A percentile compares a stretch with the other conserved stretches of the same genome.
phyloP scores from a whole-genome alignment of 1,140 invertebrate genomes.

The Apis mellifera region DNA sequence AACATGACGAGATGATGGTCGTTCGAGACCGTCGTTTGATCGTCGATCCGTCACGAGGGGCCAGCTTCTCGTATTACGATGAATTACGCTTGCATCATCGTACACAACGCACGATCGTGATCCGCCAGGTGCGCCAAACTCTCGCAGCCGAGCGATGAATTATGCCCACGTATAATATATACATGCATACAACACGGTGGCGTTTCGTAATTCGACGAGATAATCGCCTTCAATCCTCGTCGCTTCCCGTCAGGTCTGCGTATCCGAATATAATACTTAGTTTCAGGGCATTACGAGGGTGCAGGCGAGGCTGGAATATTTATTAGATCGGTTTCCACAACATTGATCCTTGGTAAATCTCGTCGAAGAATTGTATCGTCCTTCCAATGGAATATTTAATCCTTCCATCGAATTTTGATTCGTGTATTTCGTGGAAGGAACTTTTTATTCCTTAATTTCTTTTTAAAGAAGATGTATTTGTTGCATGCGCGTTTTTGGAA shows the following conservation, averaged over 20 bases:
- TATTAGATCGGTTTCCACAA: too few relatives aligned
- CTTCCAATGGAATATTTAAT: too few relatives aligned
- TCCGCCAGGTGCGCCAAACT: slow-evolving; percentile 3
- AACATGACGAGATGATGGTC: background rate
- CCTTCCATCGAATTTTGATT: too few relatives aligned
- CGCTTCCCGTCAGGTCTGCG: background rate
- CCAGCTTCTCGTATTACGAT: slow-evolving; percentile 5
- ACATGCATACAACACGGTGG: background rate
- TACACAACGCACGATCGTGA: background rate
- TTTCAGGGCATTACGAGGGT: background rate
- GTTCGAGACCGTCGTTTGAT: background rate
- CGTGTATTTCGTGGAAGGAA: too few relatives aligned
- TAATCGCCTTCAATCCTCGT: background rate
- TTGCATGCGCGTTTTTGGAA: too few relatives aligned
- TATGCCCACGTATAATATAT: background rate
- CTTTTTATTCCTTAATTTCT: too few relatives aligned
- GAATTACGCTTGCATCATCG: slow-evolving; percentile 21
- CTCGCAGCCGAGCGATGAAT: slow-evolving; percentile 19
- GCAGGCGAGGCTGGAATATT: background rate
- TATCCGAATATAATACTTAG: background rate
- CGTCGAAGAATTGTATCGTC: background rate
- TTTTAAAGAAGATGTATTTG: too few relatives aligned
- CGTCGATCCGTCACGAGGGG: slow-evolving; percentile 26
- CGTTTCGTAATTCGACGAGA: slow-evolving; percentile 24
- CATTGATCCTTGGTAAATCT: background rate